Base-by-base conservation (phyloP, 2,888 invertebrate genomes). In the Synanthedon andrenaeformis region DNA sequence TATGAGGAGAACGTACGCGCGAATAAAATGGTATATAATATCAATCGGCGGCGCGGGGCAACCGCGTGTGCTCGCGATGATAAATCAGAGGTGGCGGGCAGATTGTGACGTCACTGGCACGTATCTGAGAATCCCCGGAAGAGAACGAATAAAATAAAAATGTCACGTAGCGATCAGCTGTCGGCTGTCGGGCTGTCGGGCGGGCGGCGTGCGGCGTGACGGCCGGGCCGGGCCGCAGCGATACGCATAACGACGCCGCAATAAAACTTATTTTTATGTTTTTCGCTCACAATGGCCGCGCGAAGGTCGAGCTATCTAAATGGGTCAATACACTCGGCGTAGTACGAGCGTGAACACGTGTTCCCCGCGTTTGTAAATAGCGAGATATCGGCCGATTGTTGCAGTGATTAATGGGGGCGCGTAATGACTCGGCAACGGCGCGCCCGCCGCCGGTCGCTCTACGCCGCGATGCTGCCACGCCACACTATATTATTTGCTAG, bases 201-300 rank as follows among this genome's bases (percentile, higher is more conserved):
- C 35, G 35, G 76, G 76, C 76, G 81, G 72, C 71, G 70, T 41
- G 53, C 69, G 72, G 64, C 76, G 82, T 75, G 82, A 76, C 79
- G 82, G 74, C 71, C 70, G 68, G 70, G 72, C 71, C 62, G 75
- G 73, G 69, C 74, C 66, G 67, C 35, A 35, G 35, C 35, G 84
- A 78, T 83, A 84, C 86, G 86, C 86, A 84, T 85, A 86, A 85
- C 85, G 84, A 83, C 82, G 79, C 81, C 83, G 85, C 85, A 85
- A 86, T 86, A 86, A 87, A 87, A 87, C 86, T 86, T 87, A 86
- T 86, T 87, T 87, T 87, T 87, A 87, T 86, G 87, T 86, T 86
- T 86, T 86, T 85, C 86, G 86, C 86, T 86, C 82, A 87, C 87
- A 87, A 87, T 87, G 85, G 84, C 84, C 85, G 86, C 83, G 84